Evolutionary conservation across 2,113 vertebrate genomes (phyloP).

Genomic region (Crotophaga sulcirostris): DNA sequence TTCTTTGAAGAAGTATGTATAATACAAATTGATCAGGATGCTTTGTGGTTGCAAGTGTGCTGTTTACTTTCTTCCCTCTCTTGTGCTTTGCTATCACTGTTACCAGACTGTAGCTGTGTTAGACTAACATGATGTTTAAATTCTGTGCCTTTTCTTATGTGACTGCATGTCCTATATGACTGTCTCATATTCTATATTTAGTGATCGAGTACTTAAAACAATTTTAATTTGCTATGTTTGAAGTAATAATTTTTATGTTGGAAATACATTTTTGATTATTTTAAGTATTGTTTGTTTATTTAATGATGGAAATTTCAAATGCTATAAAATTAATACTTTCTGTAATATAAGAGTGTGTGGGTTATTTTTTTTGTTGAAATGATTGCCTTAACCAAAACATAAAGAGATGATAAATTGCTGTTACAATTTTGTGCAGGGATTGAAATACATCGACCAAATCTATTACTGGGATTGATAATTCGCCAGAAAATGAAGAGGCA

Average conservation of each 20-base stretch:
- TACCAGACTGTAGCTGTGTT: not conserved
- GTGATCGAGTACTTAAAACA: not conserved
- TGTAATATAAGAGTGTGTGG: not conserved
- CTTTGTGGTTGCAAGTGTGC: not conserved
- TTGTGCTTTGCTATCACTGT: not conserved
- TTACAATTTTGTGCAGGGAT: slow-evolving; percentile 82
- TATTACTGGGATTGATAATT: slow-evolving; percentile 93
- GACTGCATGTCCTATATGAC: not conserved
- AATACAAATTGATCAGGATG: not conserved
- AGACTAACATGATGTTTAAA: not conserved
- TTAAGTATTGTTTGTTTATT: not conserved
- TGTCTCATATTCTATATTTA: not conserved
- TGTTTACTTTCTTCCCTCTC: not conserved
- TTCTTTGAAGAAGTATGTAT: not conserved
- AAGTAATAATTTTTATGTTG: not conserved
- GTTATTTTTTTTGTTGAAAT: not conserved
- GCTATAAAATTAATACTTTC: not conserved
- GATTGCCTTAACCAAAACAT: not conserved
- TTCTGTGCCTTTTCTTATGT: not conserved
- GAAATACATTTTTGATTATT: not conserved
- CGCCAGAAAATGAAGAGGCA: slow-evolving; percentile 92
- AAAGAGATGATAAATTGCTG: slow-evolving; percentile 15
- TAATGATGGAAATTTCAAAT: not conserved
- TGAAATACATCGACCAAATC: slow-evolving; percentile 90
- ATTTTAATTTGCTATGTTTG: not conserved